Evolutionary conservation across 2,113 vertebrate genomes (phyloP).

Genomic region (Hemibates koningsi): DNA sequence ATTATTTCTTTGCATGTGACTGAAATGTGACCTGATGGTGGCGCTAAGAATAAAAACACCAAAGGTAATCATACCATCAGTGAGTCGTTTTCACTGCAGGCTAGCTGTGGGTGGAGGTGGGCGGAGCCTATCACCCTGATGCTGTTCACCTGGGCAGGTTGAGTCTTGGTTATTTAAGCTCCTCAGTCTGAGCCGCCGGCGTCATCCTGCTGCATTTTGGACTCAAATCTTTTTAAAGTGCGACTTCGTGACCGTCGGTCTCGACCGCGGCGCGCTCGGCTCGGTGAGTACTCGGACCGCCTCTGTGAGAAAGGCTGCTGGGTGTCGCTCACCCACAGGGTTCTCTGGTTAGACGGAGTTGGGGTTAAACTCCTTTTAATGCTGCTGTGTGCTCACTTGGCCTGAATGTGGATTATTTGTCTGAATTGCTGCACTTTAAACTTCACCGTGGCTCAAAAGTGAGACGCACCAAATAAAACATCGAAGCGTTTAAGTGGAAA

Average conservation of each 20-base stretch:
- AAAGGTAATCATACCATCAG: neutral
- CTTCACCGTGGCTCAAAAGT: neutral
- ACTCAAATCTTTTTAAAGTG: neutral
- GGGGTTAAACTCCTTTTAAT: fast-evolving
- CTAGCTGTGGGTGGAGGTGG: neutral
- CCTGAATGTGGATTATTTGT: fast-evolving
- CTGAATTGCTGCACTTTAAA: neutral
- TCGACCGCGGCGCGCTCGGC: neutral
- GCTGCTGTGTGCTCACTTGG: neutral
- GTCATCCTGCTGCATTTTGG: neutral
- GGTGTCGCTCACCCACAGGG: fast-evolving
- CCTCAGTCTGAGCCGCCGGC: fast-evolving
- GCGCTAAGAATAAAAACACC: neutral
- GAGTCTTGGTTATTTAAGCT: neutral
- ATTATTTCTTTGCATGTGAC: neutral
- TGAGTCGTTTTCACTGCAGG: neutral
- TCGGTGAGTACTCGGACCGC: neutral
- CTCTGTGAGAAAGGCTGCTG: neutral
- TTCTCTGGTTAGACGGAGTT: fast-evolving
- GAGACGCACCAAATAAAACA: neutral
- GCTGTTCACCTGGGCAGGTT: neutral
- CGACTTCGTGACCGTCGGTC: neutral
- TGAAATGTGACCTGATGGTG: neutral
- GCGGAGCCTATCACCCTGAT: neutral
- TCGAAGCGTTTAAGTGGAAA: fast-evolving